Percentiles rank a stretch among this genome's conserved stretches.
These are phyloP conservation scores for Sorex fumeus DNA, from an alignment of 2,113 vertebrate species.

Conservation along the genomic window DNA sequence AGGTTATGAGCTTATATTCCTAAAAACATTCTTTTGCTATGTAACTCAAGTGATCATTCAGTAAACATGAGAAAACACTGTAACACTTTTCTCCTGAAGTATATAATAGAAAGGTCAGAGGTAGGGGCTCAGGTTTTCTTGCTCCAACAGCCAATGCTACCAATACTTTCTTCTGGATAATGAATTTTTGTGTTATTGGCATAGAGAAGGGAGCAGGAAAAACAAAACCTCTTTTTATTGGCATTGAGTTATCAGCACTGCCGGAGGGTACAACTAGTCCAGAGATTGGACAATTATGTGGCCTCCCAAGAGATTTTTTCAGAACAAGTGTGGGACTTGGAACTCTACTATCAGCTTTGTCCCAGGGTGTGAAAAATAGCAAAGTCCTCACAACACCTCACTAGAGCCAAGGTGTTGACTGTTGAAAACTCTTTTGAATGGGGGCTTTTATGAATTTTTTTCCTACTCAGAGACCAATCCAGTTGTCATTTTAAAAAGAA, in stretches of 20 bases:
- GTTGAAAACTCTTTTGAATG: background rate
- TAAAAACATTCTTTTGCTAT: background rate
- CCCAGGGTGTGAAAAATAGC: background rate
- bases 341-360: background rate
- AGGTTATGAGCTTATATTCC: background rate
- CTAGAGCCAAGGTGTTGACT: background rate
- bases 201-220: background rate
- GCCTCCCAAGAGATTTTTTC: background rate
- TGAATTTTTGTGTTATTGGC: background rate
- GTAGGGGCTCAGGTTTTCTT: background rate
- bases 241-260: background rate
- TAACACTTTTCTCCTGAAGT: no score
- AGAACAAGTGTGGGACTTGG: background rate
- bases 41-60: background rate
- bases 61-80: background rate
- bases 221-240: constrained; percentile 1
- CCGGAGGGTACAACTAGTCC: background rate
- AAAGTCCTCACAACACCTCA: background rate
- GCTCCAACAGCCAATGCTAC: background rate
- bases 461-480: background rate
- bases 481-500: background rate
- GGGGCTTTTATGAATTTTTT: background rate
- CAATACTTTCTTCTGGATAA: background rate
- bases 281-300: background rate
- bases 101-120: background rate